These are phyloP conservation scores for Neria commutata DNA, from an alignment of 2,888 invertebrate species.

Conservation along the genomic window DNA sequence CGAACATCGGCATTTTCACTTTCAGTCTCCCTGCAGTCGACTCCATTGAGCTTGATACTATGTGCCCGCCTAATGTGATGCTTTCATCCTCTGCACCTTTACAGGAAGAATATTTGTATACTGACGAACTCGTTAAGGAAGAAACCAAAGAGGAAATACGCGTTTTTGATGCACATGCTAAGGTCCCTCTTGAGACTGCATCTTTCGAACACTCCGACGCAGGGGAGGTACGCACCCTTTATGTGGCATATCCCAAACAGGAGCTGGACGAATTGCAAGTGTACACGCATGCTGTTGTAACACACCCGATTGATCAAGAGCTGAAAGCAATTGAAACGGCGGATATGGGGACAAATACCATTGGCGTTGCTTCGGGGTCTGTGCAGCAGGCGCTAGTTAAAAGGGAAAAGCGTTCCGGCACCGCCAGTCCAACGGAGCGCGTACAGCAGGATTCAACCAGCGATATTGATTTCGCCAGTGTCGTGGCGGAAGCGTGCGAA, in stretches of 20 bases:
- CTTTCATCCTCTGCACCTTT: conserved; percentile 30
- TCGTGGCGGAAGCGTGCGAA: conserved; percentile 23
- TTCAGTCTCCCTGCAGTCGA: too few relatives aligned
- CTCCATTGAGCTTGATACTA: conserved; percentile 8
- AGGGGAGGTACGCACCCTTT: neutral
- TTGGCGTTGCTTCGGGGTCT: too few relatives aligned
- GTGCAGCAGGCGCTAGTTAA: neutral
- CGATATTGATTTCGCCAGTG: conserved; percentile 6
- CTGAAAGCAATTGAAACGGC: neutral
- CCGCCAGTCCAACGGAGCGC: neutral
- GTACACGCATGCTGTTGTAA: neutral
- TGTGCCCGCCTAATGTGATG: conserved; percentile 28
- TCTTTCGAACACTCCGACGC: too few relatives aligned
- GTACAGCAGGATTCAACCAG: neutral
- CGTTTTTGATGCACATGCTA: too few relatives aligned
- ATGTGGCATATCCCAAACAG: neutral
- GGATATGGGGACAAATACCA: neutral
- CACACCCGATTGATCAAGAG: neutral
- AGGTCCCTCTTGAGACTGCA: too few relatives aligned
- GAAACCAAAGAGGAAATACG: too few relatives aligned
- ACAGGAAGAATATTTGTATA: conserved; percentile 27
- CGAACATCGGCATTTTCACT: too few relatives aligned
- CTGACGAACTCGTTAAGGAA: conserved; percentile 11
- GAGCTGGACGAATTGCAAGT: neutral
- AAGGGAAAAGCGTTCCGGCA: neutral